Evolutionary conservation across 2,888 invertebrate genomes (phyloP).

Genomic region (Platycheirus rosarum): DNA sequence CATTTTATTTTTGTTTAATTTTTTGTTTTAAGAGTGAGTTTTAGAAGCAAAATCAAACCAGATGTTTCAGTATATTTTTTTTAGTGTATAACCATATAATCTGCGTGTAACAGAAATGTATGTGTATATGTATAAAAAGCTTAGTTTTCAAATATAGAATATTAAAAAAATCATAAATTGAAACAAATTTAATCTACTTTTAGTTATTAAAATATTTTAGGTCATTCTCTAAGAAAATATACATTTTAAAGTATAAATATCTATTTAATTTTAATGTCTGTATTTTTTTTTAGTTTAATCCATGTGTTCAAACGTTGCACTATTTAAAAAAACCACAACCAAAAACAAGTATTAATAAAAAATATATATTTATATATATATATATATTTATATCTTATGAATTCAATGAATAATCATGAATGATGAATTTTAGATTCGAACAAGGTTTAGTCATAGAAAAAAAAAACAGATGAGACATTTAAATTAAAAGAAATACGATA

Average conservation of each 20-base stretch:
- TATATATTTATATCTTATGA: slow-evolving; percentile 7
- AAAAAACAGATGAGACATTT: slow-evolving; percentile 43
- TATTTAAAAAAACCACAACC: slow-evolving; percentile 61
- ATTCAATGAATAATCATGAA: slow-evolving; percentile 40
- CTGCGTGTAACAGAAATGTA: slow-evolving; percentile 29
- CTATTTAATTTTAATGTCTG: slow-evolving; percentile 4
- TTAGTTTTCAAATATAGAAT: slow-evolving; percentile 17
- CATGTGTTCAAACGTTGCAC: slow-evolving; percentile 53
- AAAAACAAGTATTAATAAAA: slow-evolving; percentile 41
- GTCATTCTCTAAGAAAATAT: slow-evolving; percentile 58
- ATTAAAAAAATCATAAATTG: slow-evolving; percentile 2
- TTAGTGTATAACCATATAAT: slow-evolving; percentile 7
- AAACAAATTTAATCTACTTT: slow-evolving; percentile 19
- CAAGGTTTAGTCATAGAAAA: slow-evolving; percentile 50
- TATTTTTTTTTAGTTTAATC: slow-evolving; percentile 6
- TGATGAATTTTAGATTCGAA: slow-evolving; percentile 48
- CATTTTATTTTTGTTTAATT: slow-evolving; percentile 7
- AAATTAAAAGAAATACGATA: slow-evolving; percentile 36
- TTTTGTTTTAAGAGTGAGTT: slow-evolving; percentile 10
- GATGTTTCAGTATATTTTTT: not conserved
- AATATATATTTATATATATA: slow-evolving; percentile 26
- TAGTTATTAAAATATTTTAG: slow-evolving; percentile 30
- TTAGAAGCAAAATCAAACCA: slow-evolving; percentile 47
- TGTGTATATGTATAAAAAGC: slow-evolving; percentile 39
- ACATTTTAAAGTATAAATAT: slow-evolving; percentile 4